A percentile compares a stretch with the other conserved stretches of the same genome.
Evolutionary conservation across 2,797 vertebrate genomes (phyloP).

Genomic region (Champsocephalus esox): DNA sequence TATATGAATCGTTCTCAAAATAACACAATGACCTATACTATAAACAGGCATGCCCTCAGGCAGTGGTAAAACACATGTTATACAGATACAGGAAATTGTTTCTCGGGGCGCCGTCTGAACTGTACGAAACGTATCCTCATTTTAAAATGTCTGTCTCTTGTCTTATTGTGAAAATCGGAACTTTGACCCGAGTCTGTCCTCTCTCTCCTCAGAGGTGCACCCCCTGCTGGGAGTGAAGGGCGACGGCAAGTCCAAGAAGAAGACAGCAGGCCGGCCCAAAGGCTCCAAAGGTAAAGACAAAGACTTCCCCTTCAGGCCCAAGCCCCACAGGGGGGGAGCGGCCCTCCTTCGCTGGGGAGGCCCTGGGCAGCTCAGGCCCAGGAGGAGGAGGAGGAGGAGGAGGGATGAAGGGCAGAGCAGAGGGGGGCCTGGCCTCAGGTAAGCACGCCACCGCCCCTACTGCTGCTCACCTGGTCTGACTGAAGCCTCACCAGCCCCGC

Average conservation of each 20-base stretch:
- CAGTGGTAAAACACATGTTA: no score
- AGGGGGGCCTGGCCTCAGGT: conserved; percentile 95
- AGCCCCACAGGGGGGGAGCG: conserved; percentile 97
- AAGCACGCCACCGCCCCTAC: conserved; percentile 83
- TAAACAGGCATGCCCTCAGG: neutral
- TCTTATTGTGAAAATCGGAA: neutral
- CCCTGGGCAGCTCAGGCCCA: conserved; percentile 85
- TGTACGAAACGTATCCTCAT: neutral
- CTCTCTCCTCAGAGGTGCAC: conserved; percentile 90
- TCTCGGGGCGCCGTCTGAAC: no score
- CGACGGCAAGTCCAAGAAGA: conserved; percentile 99
- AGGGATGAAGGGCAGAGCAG: conserved; percentile 95
- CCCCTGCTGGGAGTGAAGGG: conserved; percentile 98
- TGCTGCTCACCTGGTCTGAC: conserved; percentile 64
- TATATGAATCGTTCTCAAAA: no score
- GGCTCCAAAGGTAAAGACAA: conserved; percentile 99
- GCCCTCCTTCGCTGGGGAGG: conserved; percentile 92
- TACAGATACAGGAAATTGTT: no score
- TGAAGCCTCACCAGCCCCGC: conserved; percentile 46
- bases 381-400: conserved; percentile 89
- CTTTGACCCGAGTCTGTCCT: neutral
- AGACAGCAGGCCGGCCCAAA: conserved; percentile 97
- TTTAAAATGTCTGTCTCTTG: neutral
- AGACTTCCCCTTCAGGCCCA: conserved; percentile 98
- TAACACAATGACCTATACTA: neutral